Evolutionary conservation across 2,888 invertebrate genomes (phyloP).

Genomic region (Drosophila falleni): DNA sequence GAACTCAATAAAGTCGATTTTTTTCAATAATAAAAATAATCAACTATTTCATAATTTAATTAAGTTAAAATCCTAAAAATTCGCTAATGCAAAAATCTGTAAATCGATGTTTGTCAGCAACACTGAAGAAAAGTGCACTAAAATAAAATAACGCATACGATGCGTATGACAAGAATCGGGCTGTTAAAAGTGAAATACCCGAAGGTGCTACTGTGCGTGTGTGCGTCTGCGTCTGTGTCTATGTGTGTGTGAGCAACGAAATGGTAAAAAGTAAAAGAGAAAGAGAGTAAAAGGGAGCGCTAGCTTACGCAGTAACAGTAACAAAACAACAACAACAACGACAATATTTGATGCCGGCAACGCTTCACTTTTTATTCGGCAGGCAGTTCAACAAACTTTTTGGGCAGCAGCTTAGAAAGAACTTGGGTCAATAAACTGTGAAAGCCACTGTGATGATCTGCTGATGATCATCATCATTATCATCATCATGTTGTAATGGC

Average conservation of each 20-base stretch:
- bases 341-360: conserved; percentile 19
- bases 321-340: conserved; percentile 2
- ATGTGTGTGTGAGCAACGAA: conserved; percentile 33
- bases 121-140: conserved; percentile 20
- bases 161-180: conserved; percentile 46
- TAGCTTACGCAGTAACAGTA: too few relatives aligned
- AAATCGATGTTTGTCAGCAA: background rate
- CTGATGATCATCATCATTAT: conserved; percentile 21
- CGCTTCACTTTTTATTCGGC: conserved; percentile 71
- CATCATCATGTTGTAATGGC: conserved; percentile 40
- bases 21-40: too few relatives aligned
- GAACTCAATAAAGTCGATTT: too few relatives aligned
- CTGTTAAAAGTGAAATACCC: conserved; percentile 68
- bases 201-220: conserved; percentile 21
- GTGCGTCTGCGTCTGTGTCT: conserved; percentile 8
- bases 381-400: conserved; percentile 71
- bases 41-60: background rate
- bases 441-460: conserved; percentile 52
- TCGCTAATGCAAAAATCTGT: background rate
- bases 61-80: background rate
- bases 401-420: conserved; percentile 57
- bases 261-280: conserved; percentile 60
- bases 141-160: conserved; percentile 73
- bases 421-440: conserved; percentile 75
- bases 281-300: conserved; percentile 58